Evolutionary conservation across 1,140 invertebrate genomes (phyloP).

Genomic region (Nilaparvata lugens): DNA sequence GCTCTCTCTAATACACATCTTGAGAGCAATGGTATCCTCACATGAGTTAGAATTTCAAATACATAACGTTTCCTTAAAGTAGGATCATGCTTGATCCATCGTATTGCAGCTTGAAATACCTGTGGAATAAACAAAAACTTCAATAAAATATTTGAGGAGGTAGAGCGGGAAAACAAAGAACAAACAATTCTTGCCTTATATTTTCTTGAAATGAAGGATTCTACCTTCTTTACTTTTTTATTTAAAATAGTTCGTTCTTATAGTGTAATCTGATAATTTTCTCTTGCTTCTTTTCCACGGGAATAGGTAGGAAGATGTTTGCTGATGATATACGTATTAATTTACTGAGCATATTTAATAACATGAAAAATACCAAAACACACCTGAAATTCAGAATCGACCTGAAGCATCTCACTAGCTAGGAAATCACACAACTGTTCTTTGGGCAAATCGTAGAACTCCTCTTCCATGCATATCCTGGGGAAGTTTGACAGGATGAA

Average conservation of each 20-base stretch:
- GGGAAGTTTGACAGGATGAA: conserved; percentile 86
- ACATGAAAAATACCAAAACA: conserved; percentile 12
- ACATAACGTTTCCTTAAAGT: conserved; percentile 68
- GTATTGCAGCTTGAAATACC: conserved; percentile 82
- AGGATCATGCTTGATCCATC: conserved; percentile 83
- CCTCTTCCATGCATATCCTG: conserved; percentile 72
- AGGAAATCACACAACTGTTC: conserved; percentile 70
- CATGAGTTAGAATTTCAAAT: conserved; percentile 75
- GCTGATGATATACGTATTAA: no score
- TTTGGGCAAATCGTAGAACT: conserved; percentile 78
- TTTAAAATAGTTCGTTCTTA: no score
- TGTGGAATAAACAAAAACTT: conserved; percentile 30
- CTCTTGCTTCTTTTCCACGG: no score
- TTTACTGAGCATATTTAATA: no score
- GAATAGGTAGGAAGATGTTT: no score
- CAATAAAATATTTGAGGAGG: neutral
- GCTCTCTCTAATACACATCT: conserved; percentile 70
- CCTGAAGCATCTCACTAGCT: conserved; percentile 78
- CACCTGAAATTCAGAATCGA: conserved; percentile 86
- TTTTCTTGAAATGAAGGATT: no score
- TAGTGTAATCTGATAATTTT: no score
- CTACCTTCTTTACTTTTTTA: no score
- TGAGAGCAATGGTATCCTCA: conserved; percentile 78
- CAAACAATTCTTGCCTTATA: no score
- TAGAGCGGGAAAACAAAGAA: no score